Evolutionary conservation across 2,888 invertebrate genomes (phyloP).

Genomic region (Drosophila leonis): DNA sequence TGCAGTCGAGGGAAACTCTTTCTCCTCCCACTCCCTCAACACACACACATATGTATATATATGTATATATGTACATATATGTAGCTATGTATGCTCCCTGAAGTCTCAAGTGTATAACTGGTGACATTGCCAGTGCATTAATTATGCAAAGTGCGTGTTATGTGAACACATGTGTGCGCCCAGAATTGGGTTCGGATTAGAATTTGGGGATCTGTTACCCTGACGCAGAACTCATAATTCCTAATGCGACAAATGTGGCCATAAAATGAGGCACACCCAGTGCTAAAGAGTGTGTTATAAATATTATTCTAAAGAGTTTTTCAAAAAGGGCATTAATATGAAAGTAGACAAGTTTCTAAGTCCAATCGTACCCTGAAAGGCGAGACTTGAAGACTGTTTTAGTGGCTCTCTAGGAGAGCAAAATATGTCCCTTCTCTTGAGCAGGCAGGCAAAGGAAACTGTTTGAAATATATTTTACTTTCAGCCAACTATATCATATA

Average conservation of each 20-base stretch:
- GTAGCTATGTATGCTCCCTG: slow-evolving; percentile 2
- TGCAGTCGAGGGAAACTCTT: slow-evolving; percentile 3
- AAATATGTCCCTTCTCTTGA: no score
- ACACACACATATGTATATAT: neutral
- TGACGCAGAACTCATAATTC: slow-evolving; percentile 26
- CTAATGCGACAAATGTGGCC: slow-evolving; percentile 59
- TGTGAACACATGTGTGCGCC: slow-evolving; percentile 43
- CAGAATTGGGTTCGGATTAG: slow-evolving; percentile 19
- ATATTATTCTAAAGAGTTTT: neutral
- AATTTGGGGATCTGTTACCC: slow-evolving; percentile 31
- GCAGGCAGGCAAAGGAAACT: neutral
- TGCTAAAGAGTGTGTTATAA: neutral
- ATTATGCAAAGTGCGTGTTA: slow-evolving; percentile 75
- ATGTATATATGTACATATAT: neutral
- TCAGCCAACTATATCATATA: no score
- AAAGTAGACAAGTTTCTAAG: neutral
- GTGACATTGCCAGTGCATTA: slow-evolving; percentile 74
- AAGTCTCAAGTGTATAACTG: slow-evolving; percentile 73
- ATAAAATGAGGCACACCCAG: slow-evolving; percentile 32
- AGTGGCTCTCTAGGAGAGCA: neutral
- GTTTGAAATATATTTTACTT: neutral
- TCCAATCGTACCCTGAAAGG: neutral
- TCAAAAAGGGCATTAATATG: neutral
- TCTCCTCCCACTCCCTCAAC: neutral
- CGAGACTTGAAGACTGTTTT: neutral